Percentiles rank a stretch among this genome's conserved stretches.
Evolutionary conservation across 2,888 invertebrate genomes (phyloP).

Genomic region (Celastrina argiolus): DNA sequence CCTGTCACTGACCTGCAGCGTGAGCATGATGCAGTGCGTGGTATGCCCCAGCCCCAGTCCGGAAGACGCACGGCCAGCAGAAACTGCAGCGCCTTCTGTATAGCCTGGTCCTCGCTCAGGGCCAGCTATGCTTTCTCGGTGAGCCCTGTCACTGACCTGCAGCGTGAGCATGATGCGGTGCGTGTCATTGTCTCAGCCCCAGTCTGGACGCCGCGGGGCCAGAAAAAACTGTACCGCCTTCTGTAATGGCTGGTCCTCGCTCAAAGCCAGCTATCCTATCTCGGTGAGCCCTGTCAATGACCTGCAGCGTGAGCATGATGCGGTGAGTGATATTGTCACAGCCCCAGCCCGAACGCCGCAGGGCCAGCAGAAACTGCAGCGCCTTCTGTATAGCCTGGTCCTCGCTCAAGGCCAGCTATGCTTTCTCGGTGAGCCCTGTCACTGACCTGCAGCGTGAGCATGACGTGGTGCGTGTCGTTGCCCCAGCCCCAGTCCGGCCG

Average conservation of each 20-base stretch:
- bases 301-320: too few relatives aligned
- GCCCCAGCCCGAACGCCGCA: conserved; percentile 85
- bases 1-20: too few relatives aligned
- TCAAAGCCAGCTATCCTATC: conserved; percentile 64
- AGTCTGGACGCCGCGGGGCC: conserved; percentile 84
- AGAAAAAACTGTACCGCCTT: conserved; percentile 86
- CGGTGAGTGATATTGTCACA: too few relatives aligned
- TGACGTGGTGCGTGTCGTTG: too few relatives aligned
- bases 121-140: conserved; percentile 67
- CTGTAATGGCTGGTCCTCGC: conserved; percentile 79
- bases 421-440: too few relatives aligned
- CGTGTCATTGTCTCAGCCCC: too few relatives aligned
- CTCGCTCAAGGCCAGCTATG: conserved; percentile 62
- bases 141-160: too few relatives aligned
- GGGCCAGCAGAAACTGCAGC: conserved; percentile 84
- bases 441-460: too few relatives aligned
- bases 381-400: conserved; percentile 82
- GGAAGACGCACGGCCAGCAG: conserved; percentile 83
- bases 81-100: conserved; percentile 85
- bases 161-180: too few relatives aligned
- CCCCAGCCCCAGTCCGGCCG: conserved; percentile 85
- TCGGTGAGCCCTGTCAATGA: too few relatives aligned
- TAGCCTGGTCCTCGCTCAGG: conserved; percentile 74
- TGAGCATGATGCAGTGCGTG: too few relatives aligned
- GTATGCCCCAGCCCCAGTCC: too few relatives aligned